Base-by-base conservation (phyloP, 1,140 invertebrate species). In the Drosophila elegans region DNA sequence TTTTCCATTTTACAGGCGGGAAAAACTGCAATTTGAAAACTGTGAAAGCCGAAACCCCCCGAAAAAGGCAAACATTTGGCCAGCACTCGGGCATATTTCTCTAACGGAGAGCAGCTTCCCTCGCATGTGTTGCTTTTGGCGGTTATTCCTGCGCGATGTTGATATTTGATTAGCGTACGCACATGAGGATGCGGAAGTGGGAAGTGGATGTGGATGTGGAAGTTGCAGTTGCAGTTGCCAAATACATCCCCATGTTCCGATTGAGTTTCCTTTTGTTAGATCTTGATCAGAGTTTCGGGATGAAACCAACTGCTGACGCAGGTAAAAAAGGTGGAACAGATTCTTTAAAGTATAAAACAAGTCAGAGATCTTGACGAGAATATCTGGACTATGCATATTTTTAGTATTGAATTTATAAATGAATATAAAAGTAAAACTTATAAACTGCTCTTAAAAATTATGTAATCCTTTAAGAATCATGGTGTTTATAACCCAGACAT, bases 91-190 rank as follows among this genome's bases (percentile, higher is more conserved):
- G 16, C 27, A 56, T 49, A 27, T 38, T 48, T 12, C 42, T 57
- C 77, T 83, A 83, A 84, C 80, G 80, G 81, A 63, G n/a, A 27
- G 57, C 77, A 66, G 78, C 55, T 66, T 80, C 61, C 68, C 64
- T 36, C 66, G 66, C 80, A 84, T 85, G 71, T 84, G 80, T 85
- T 83, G 72, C 82, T 71, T 82, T 80, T 80, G 80, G 80, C 81
- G 80, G 80, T 82, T 83, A 83, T 83, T 81, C 69, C 34, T 56
- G 42, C 42, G 29, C 32, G 75, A 80, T 83, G 74, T 73, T 68
- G 64, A 83, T 84, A 83, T 83, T 83, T 83, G 80, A 83, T 83
- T 83, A 83, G 76, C 80, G 80, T 64, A 59, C 64, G 60, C 42
- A 45, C 45, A 51, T 52, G 71, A 73, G 61, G 78, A 73, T 62